These are phyloP conservation scores for Mormyrus proboscirostris DNA, from an alignment of 2,797 vertebrate genomes.

Conservation along the genomic window DNA sequence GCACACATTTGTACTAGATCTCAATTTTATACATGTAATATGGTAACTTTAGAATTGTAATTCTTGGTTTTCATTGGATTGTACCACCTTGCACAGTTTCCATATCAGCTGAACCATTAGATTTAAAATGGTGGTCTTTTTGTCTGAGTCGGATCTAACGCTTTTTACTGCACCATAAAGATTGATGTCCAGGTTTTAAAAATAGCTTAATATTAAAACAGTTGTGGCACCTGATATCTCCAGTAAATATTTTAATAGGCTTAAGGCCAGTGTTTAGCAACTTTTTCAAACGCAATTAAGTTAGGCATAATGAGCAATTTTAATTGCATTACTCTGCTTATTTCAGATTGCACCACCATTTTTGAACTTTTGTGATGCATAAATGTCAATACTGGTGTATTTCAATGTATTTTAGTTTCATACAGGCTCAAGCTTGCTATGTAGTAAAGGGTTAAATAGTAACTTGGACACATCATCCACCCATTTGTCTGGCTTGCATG, in stretches of 20 bases:
- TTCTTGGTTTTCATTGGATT: not conserved
- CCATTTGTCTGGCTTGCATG: not conserved
- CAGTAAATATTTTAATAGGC: not conserved
- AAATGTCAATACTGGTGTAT: not conserved
- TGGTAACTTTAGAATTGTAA: not conserved
- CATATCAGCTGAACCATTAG: not conserved
- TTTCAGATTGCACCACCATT: not conserved
- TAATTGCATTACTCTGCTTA: not conserved
- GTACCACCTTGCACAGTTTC: not conserved
- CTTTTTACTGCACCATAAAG: not conserved
- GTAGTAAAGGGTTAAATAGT: not conserved
- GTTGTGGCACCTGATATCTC: not conserved
- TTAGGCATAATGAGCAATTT: not conserved
- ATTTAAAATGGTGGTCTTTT: not conserved
- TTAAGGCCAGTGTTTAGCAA: not conserved
- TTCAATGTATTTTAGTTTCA: not conserved
- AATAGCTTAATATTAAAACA: not conserved
- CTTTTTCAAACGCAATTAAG: not conserved
- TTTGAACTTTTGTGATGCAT: not conserved
- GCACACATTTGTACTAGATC: not conserved
- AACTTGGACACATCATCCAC: not conserved
- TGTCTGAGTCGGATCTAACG: not conserved
- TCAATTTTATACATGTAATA: not conserved
- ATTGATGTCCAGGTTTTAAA: not conserved
- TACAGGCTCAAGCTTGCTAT: not conserved